Evolutionary conservation across 2,113 vertebrate genomes (phyloP).

Genomic region (Colinus virginianus): DNA sequence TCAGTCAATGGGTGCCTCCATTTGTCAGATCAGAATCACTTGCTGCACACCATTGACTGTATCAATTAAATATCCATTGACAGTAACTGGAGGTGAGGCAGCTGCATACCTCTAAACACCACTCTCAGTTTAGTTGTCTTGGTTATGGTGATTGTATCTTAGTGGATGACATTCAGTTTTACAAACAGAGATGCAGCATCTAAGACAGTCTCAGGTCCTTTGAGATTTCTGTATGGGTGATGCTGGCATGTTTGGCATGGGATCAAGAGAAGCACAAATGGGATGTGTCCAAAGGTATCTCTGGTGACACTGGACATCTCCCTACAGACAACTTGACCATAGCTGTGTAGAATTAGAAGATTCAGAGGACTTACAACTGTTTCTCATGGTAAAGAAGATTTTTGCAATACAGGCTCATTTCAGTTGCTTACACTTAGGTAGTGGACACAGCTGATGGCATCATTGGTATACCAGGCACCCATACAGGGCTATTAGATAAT

Average conservation of each 20-base stretch:
- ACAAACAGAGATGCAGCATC: background rate
- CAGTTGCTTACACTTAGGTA: background rate
- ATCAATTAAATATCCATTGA: background rate
- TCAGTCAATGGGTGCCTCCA: background rate
- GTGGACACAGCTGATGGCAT: fast-evolving
- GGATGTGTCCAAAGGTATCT: no score
- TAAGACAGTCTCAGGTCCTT: background rate
- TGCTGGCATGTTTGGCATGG: background rate
- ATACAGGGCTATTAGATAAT: background rate
- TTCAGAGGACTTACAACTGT: no score
- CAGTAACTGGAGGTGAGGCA: background rate
- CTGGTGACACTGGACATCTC: fast-evolving
- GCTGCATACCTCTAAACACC: background rate
- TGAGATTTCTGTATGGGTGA: background rate
- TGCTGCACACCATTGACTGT: background rate
- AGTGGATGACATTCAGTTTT: background rate
- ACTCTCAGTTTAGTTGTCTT: background rate
- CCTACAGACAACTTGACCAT: background rate
- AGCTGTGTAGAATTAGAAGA: background rate
- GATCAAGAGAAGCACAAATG: background rate
- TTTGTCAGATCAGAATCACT: background rate
- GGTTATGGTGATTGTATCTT: background rate
- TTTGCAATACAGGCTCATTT: background rate
- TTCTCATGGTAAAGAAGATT: background rate
- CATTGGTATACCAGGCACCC: background rate